These are phyloP conservation scores for Antennarius striatus DNA, from an alignment of 2,113 vertebrate genomes.

Conservation along the genomic window DNA sequence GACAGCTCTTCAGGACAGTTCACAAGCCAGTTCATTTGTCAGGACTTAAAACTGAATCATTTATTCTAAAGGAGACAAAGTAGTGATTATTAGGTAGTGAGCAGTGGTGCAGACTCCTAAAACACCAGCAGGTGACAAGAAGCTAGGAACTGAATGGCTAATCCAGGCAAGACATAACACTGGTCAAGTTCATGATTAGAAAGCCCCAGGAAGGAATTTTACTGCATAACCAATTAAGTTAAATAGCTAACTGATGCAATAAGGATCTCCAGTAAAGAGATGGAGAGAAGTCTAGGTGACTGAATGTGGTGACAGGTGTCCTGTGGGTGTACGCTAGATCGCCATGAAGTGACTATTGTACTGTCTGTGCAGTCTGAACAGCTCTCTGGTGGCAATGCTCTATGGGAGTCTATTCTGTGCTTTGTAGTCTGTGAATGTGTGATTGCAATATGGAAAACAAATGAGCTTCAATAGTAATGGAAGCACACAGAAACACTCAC, in stretches of 20 bases:
- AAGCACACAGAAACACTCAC: too few species aligned
- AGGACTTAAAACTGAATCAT: not conserved
- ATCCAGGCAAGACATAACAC: too few species aligned
- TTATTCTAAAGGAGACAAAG: not conserved
- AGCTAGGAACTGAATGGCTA: not conserved
- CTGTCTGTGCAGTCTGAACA: constrained; percentile 25
- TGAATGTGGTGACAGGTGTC: constrained; percentile 45
- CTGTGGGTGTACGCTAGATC: constrained; percentile 51
- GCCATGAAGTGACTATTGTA: constrained; percentile 42
- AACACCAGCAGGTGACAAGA: not conserved
- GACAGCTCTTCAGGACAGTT: not conserved
- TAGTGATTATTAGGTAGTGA: not conserved
- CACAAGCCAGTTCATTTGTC: not conserved
- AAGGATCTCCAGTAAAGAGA: constrained; percentile 11
- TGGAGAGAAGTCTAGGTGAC: constrained; percentile 10
- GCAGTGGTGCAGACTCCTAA: not conserved
- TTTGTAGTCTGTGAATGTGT: not conserved
- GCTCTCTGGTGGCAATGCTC: constrained; percentile 16
- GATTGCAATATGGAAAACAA: not conserved
- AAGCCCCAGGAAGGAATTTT: not conserved
- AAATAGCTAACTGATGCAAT: not conserved
- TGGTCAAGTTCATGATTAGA: not conserved
- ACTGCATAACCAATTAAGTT: constrained; percentile 2
- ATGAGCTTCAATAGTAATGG: too few species aligned
- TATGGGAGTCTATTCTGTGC: constrained; percentile 15